phyloP scores from a whole-genome alignment of 2,888 invertebrate genomes.

The Nasonovia ribisnigri region DNA sequence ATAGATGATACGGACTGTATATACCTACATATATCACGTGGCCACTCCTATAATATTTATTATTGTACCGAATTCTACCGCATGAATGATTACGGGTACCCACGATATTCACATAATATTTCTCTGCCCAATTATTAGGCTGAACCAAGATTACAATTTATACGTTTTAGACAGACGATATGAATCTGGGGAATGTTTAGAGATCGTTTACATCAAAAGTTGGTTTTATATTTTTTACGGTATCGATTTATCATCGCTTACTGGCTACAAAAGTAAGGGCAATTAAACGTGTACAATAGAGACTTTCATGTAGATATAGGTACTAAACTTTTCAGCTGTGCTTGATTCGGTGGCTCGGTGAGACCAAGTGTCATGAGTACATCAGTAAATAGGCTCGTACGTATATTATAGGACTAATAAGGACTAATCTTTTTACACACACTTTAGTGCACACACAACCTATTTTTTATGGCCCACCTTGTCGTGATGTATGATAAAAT shows the following conservation, averaged over 20 bases:
- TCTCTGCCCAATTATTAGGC: neutral
- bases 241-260: neutral
- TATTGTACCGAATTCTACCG: neutral
- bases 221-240: neutral
- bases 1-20: too few relatives aligned
- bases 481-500: neutral
- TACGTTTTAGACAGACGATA: neutral
- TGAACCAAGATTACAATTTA: neutral
- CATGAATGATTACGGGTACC: neutral
- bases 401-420: neutral
- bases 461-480: neutral
- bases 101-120: neutral
- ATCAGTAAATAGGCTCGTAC: neutral
- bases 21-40: neutral
- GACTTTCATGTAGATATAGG: neutral
- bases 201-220: neutral
- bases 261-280: neutral
- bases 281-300: neutral
- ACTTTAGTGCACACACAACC: neutral
- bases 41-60: neutral
- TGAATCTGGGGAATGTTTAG: neutral
- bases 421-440: neutral
- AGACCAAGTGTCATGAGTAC: neutral
- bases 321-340: neutral
- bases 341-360: neutral